Conservation (phyloP, 2,113 vertebrate genomes). For the Urocolius indicus region DNA sequence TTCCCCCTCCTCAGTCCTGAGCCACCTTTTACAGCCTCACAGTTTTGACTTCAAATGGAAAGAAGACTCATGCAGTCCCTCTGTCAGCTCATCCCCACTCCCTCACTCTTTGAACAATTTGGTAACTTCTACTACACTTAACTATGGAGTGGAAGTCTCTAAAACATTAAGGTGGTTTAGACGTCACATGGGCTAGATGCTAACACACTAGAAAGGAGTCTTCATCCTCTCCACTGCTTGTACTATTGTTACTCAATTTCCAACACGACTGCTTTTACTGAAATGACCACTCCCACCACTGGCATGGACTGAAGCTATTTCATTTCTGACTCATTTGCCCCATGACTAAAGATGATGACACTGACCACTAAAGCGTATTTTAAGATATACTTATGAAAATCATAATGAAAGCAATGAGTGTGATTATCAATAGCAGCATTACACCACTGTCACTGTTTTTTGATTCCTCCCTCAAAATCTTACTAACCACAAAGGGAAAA, state of each 20-base stretch:
- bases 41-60: background rate
- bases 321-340: background rate
- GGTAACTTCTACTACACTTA: background rate
- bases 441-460: background rate
- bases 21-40: background rate
- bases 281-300: background rate
- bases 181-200: background rate
- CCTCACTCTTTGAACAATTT: background rate
- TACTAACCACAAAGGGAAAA: background rate
- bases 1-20: background rate
- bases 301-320: background rate
- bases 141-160: background rate
- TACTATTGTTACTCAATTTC: background rate
- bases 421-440: background rate
- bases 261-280: background rate
- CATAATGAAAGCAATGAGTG: background rate
- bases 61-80: background rate
- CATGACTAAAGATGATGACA: background rate
- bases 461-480: background rate
- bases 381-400: background rate
- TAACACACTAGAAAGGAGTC: background rate
- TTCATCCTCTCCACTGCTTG: background rate
- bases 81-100: background rate
- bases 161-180: background rate
- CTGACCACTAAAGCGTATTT: background rate